Evolutionary conservation across 2,113 vertebrate species (phyloP).

Genomic region (Crypturellus undulatus): DNA sequence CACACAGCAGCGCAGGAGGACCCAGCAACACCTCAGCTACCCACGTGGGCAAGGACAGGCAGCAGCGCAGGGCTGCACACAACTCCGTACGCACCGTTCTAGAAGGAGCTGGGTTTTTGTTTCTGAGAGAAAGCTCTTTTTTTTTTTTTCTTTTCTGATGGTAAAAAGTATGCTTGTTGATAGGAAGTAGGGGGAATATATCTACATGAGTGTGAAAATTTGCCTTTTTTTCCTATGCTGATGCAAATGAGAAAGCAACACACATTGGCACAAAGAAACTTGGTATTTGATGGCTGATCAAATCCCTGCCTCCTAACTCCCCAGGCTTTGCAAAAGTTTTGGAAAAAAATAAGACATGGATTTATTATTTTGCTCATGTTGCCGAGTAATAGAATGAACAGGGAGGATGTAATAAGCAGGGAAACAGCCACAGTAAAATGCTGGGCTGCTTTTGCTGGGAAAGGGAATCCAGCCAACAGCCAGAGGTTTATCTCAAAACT

Average conservation of each 20-base stretch:
- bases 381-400: neutral
- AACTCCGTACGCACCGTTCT: rapidly evolving
- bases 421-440: neutral
- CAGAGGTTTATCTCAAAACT: neutral
- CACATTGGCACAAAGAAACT: neutral
- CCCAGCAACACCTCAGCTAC: rapidly evolving
- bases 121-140: rapidly evolving
- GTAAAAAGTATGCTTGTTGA: rapidly evolving
- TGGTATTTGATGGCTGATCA: rapidly evolving
- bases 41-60: neutral
- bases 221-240: rapidly evolving
- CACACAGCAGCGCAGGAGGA: rapidly evolving
- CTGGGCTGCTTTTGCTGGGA: neutral
- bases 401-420: neutral
- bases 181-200: rapidly evolving
- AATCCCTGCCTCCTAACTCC: neutral
- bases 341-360: rapidly evolving
- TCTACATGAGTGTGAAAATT: neutral
- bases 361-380: neutral
- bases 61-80: rapidly evolving
- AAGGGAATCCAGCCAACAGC: neutral
- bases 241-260: neutral
- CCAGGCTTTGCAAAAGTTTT: neutral
- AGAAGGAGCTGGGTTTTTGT: rapidly evolving
- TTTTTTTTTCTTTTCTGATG: rapidly evolving